Evolutionary conservation across 1,140 invertebrate genomes (phyloP), one percentile per base, ranked within the genome.

Genomic region (Drosophila kurseongensis): DNA sequence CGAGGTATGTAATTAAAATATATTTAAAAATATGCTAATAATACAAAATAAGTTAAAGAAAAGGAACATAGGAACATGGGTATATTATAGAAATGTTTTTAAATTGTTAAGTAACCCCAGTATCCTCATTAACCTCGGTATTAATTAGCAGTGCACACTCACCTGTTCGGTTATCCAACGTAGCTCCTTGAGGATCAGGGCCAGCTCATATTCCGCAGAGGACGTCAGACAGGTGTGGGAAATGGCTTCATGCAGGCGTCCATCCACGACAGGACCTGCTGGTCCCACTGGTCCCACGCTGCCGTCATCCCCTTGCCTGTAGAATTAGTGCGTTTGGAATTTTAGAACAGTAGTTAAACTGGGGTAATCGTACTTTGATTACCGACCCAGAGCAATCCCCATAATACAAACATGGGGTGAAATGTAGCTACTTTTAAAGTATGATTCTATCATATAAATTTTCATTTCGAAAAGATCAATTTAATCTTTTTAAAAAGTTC

Each of bases 171-270:
- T 95, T 92, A 95, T 95, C 93, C 95, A 95, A 93, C 97, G 96
- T 75, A 99, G 94, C 93, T 99, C 98, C 93, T 97, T 97, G 50
- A 99, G 95, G 92, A 99, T 99, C 81, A 97, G 95, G 73, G 97
- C 96, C 86, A 99, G 95, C 93, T 98, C 96, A 81, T 97, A 96
- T 93, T 97, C 96, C 74, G 96, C 95, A 50, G 91, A 92, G 55
- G 91, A 92, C 88, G 94, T 94, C 93, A 95, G 94, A 94, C 95
- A 94, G 79, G 94, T 94, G 76, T 94, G 94, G 4, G 92, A 93
- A 89, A 92, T 91, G 60, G 90, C 88, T 51, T 92, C 91, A 52
- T 92, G 91, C 76, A 92, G 84, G 1, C 91, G 79, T 5, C 84
- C 69, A 54, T 92, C 91, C 48, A 76, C 78, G 32, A 92, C 89